Evolutionary conservation across 2,888 invertebrate species (phyloP), one percentile per base, ranked within the genome.

Genomic region (Cerastis leucographa): DNA sequence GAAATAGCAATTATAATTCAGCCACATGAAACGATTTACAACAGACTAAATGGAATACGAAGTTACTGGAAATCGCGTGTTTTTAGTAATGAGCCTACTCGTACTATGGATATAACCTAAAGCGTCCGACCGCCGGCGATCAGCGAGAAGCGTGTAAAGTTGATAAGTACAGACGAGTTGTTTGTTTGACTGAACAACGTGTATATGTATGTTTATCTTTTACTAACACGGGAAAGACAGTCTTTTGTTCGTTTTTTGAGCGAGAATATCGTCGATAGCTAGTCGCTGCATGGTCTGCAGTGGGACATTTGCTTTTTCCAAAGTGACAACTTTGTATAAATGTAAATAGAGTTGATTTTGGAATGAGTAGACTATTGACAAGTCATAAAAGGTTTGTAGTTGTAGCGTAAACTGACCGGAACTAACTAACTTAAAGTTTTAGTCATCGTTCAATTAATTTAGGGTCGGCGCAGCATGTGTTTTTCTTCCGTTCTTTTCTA

Each of bases 51-150:
- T 69, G 17, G 71, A 72, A 75, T 70, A 85, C n/a, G 61, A 44
- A 71, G 76, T 71, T 22, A 46, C 51, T 71, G 68, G 85, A 72
- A 66, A 66, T 85, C 65, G 85, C 82, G 85, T 82, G 82, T 66
- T 65, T n/a, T 44, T 2, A 49, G 61, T 81, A 69, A 75, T 69
- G 76, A 71, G 68, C 22, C 6, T 22, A 65, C 29, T 49, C 22
- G 4, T 22, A 65, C 29, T 49, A 22, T 40, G 67, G 40, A 66
- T 14, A 44, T 22, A 80, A 22, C 42, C 14, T 42, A 42, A 42
- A 4, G n/a, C n/a, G n/a, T 42, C n/a, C 42, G 8, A n/a, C 64
- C 8, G 40, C 1, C 0, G 1, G 42, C 40, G n/a, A 42, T 64
- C 17, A 64, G 42, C 42, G 64, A 64, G 42, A 14, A n/a, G n/a